Evolutionary conservation across 2,797 vertebrate genomes (phyloP).

Genomic region (Emys orbicularis): DNA sequence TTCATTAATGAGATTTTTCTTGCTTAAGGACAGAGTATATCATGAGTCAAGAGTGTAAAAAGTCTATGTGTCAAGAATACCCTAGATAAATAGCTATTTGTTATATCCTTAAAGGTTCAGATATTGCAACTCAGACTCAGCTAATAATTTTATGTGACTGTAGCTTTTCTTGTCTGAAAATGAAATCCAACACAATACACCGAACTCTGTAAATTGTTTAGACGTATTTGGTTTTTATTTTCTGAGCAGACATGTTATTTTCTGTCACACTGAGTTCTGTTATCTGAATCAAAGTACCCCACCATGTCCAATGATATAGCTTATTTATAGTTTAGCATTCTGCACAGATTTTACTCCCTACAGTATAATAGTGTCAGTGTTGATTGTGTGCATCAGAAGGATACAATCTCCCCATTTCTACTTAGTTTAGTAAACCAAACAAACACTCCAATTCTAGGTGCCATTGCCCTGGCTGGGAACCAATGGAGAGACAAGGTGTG

Average conservation of each 20-base stretch:
- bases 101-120: background rate
- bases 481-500: too few relatives aligned
- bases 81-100: background rate
- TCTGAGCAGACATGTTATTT: conserved; percentile 39
- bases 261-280: conserved; percentile 3
- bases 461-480: background rate
- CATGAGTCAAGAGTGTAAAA: background rate
- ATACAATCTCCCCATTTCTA: background rate
- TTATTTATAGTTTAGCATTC: background rate
- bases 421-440: conserved; percentile 28
- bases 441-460: background rate
- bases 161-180: conserved; percentile 25
- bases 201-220: conserved; percentile 25
- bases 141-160: background rate
- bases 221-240: conserved; percentile 55
- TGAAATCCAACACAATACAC: background rate
- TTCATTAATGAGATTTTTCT: background rate
- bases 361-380: background rate
- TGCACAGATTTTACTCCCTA: conserved; percentile 10
- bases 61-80: background rate
- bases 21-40: background rate
- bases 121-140: background rate
- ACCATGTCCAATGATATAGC: conserved; percentile 15
- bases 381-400: background rate
- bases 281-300: conserved; percentile 24